Conservation (phyloP, 2,797 vertebrate genomes). For the Myiothlypis chrysogaster region DNA sequence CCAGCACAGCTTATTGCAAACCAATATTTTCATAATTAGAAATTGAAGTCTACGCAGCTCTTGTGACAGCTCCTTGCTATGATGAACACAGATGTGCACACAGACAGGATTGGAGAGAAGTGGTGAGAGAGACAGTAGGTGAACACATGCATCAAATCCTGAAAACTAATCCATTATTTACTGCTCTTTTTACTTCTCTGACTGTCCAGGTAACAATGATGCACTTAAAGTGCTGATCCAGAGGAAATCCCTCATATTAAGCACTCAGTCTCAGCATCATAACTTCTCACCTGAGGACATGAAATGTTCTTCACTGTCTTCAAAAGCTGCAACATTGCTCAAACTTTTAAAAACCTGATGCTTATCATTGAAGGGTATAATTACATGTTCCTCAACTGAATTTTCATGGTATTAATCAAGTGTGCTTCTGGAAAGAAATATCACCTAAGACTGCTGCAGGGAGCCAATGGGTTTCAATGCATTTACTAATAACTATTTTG, state of each 20-base stretch:
- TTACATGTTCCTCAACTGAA: not conserved
- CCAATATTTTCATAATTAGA: not conserved
- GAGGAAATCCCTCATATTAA: not conserved
- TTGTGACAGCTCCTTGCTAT: not conserved
- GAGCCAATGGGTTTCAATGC: not conserved
- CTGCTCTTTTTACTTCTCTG: not conserved
- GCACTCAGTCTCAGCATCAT: not conserved
- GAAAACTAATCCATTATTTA: not conserved
- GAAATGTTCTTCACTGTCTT: not conserved
- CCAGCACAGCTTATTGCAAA: not conserved
- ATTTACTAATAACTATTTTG: constrained; percentile 1
- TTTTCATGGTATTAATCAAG: not conserved
- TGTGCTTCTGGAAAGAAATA: not conserved
- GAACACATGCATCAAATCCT: not conserved
- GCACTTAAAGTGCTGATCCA: not conserved
- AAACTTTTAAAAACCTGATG: not conserved
- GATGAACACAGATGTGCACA: not conserved
- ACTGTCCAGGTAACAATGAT: not conserved
- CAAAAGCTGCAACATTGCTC: not conserved
- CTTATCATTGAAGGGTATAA: not conserved
- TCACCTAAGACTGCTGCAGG: not conserved
- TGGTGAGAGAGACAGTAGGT: not conserved
- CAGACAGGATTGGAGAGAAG: not conserved
- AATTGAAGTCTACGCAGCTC: not conserved
- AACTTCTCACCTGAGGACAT: not conserved